phyloP scores from a whole-genome alignment of 2,797 vertebrate genomes.

The Poeciliopsis presidionis region DNA sequence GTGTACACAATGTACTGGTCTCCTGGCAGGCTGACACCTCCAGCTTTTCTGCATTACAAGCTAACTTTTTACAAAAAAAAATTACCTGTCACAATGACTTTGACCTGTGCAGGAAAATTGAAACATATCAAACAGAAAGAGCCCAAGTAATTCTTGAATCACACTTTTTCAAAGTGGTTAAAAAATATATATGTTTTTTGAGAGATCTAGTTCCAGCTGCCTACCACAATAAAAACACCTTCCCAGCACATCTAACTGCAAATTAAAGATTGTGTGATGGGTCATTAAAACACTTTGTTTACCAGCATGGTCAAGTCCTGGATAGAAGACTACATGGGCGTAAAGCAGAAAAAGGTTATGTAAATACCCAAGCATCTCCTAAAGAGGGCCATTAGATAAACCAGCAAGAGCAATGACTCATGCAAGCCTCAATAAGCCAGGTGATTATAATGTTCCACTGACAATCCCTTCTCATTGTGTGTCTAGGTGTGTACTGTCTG shows the following conservation, averaged over 20 bases:
- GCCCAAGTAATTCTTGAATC: not conserved
- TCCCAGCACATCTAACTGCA: conserved; percentile 16
- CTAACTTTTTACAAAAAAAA: conserved; percentile 63
- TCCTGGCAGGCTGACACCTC: conserved; percentile 62
- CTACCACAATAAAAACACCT: conserved; percentile 11
- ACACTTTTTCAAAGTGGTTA: not conserved
- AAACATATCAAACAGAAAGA: conserved; percentile 1
- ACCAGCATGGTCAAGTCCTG: conserved; percentile 13
- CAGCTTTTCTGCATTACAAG: conserved; percentile 59
- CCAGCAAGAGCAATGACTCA: conserved; percentile 22
- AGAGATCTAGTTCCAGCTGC: conserved; percentile 4
- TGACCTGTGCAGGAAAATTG: conserved; percentile 8
- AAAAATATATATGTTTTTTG: not conserved
- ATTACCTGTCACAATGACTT: conserved; percentile 52
- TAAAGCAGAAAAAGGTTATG: conserved; percentile 25
- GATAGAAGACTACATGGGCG: conserved; percentile 1
- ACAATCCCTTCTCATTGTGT: not conserved
- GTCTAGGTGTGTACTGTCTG: conserved; percentile 12
- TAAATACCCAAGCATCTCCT: conserved; percentile 31
- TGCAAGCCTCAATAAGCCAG: conserved; percentile 14
- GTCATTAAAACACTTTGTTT: conserved; percentile 10
- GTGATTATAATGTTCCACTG: conserved; percentile 32
- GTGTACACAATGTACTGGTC: conserved; percentile 64
- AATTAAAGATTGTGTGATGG: conserved; percentile 10
- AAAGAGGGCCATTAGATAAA: conserved; percentile 23